Conservation (phyloP, 2,113 vertebrate genomes). For the Amazona vittata region DNA sequence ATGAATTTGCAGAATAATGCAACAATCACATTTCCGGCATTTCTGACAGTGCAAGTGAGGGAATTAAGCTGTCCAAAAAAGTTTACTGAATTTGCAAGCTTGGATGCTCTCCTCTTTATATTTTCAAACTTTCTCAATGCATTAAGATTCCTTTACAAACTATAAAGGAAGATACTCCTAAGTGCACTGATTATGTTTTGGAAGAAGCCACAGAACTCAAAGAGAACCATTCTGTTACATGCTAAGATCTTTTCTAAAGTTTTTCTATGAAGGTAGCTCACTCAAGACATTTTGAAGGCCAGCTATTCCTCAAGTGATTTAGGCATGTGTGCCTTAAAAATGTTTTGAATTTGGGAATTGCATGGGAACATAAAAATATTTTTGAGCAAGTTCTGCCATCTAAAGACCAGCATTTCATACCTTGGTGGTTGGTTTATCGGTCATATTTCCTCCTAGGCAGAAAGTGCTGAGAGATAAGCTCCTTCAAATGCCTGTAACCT, state of each 20-base stretch:
- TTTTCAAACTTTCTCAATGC: neutral
- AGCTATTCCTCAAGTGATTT: neutral
- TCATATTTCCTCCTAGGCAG: neutral
- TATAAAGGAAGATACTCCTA: neutral
- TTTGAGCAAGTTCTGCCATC: neutral
- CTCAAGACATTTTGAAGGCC: neutral
- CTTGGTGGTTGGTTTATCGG: neutral
- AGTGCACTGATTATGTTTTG: neutral
- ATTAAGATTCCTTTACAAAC: neutral
- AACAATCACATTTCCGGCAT: neutral
- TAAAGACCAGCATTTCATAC: neutral
- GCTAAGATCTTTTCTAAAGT: neutral
- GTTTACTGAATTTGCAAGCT: neutral
- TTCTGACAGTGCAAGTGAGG: neutral
- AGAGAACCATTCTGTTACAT: neutral
- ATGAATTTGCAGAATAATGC: neutral
- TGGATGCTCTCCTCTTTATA: neutral
- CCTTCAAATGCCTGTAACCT: neutral
- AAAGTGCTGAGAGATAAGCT: neutral
- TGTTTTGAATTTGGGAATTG: neutral
- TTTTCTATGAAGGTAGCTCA: neutral
- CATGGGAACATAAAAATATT: neutral
- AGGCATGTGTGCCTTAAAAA: neutral
- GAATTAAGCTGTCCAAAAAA: neutral
- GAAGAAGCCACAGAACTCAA: neutral